A percentile compares a stretch with the other conserved stretches of the same genome.
phyloP scores from a whole-genome alignment of 2,888 invertebrate genomes.

The Amphipyra tragopoginis region DNA sequence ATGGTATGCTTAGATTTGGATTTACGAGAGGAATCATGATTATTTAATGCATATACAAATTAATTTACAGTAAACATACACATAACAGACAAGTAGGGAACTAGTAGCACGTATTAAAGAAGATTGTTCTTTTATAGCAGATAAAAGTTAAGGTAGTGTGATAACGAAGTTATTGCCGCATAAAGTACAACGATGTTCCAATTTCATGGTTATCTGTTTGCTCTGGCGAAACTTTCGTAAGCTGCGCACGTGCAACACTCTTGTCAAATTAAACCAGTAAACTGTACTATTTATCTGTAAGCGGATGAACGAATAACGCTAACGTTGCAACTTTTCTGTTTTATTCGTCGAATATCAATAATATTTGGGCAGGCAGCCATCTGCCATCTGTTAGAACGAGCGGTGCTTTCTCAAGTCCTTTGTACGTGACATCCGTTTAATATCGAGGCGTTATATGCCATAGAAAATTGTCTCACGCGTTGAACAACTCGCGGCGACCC shows the following conservation, averaged over 20 bases:
- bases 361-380: constrained; percentile 69
- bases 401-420: constrained; percentile 68
- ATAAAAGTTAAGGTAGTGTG: constrained; percentile 56
- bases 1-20: constrained; percentile 44
- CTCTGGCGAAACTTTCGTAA: constrained; percentile 64
- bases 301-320: constrained; percentile 14
- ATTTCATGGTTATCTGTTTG: constrained; percentile 73
- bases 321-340: constrained; percentile 42
- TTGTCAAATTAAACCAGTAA: constrained; percentile 33
- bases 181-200: constrained; percentile 65
- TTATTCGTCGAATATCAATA: constrained; percentile 57
- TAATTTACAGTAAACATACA: constrained; percentile 7
- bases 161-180: constrained; percentile 57
- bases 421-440: constrained; percentile 79
- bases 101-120: constrained; percentile 38
- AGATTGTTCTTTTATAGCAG: constrained; percentile 30
- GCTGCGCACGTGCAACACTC: constrained; percentile 56
- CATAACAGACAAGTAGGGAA: constrained; percentile 33
- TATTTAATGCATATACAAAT: constrained; percentile 22
- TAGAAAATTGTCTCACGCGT: constrained; percentile 75
- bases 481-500: constrained; percentile 50
- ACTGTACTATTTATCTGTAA: constrained; percentile 24
- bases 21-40: constrained; percentile 19
- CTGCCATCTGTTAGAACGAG: constrained; percentile 70
- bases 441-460: constrained; percentile 65